Evolutionary conservation across 2,888 invertebrate genomes (phyloP).

Genomic region (Pammene fasciana): DNA sequence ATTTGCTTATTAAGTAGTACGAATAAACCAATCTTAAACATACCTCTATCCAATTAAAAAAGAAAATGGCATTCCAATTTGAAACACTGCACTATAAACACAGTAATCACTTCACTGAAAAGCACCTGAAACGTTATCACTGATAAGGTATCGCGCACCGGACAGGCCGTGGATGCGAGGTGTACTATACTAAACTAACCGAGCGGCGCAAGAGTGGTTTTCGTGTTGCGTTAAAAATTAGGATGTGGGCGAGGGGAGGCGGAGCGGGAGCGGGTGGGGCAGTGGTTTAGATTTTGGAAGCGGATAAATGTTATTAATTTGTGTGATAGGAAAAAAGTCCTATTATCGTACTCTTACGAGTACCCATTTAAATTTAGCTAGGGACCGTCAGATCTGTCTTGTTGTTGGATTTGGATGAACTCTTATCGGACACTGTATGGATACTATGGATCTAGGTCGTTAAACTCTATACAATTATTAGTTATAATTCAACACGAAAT

Average conservation of each 20-base stretch:
- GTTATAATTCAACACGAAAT: too few species aligned
- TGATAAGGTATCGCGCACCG: conserved; percentile 37
- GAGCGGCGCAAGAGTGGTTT: conserved; percentile 28
- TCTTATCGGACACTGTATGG: too few species aligned
- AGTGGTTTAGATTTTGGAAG: too few species aligned
- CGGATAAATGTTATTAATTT: too few species aligned
- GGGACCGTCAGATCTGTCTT: too few species aligned
- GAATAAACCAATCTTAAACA: neutral
- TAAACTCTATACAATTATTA: too few species aligned
- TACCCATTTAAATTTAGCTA: too few species aligned
- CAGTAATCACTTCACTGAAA: conserved; percentile 15
- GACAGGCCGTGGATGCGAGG: conserved; percentile 28
- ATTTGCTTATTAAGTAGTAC: too few species aligned
- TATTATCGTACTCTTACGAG: too few species aligned
- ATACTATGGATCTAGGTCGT: too few species aligned
- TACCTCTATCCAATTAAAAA: conserved; percentile 27
- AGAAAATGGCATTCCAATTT: conserved; percentile 29
- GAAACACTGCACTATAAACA: conserved; percentile 30
- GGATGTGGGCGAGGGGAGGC: conserved; percentile 14
- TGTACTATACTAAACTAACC: conserved; percentile 20
- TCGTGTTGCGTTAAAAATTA: conserved; percentile 28
- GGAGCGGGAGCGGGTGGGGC: conserved; percentile 15
- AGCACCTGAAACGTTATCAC: conserved; percentile 17
- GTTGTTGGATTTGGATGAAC: too few species aligned
- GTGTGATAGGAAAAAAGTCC: too few species aligned